Evolutionary conservation across 1,140 invertebrate species (phyloP).

Genomic region (Sitodiplosis mosellana): DNA sequence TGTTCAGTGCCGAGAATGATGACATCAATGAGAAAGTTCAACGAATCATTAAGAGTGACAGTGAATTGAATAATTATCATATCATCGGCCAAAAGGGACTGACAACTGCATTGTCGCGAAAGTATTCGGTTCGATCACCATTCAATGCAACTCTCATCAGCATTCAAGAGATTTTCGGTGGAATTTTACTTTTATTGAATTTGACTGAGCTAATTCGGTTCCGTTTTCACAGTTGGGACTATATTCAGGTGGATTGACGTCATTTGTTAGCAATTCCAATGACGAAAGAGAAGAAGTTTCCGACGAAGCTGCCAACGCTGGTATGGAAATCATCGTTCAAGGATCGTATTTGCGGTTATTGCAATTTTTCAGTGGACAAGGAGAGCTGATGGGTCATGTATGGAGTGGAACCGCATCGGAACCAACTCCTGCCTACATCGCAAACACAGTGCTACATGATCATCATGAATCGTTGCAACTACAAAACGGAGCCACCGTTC

Average conservation of each 20-base stretch:
- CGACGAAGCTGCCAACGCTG: slow-evolving; percentile 48
- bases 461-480: slow-evolving; percentile 48
- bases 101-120: slow-evolving; percentile 47
- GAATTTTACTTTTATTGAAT: slow-evolving; percentile 30
- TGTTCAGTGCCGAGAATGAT: slow-evolving; percentile 32
- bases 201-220: background rate
- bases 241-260: slow-evolving; percentile 58
- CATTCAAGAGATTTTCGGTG: slow-evolving; percentile 53
- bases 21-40: slow-evolving; percentile 27
- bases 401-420: slow-evolving; percentile 73
- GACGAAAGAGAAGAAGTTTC: slow-evolving; percentile 29
- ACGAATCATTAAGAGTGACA: slow-evolving; percentile 22
- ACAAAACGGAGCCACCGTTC: slow-evolving; percentile 51
- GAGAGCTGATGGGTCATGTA: slow-evolving; percentile 75
- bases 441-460: slow-evolving; percentile 53
- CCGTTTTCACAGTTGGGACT: slow-evolving; percentile 43
- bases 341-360: slow-evolving; percentile 64
- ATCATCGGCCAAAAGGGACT: slow-evolving; percentile 43
- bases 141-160: slow-evolving; percentile 52
- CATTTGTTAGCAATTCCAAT: slow-evolving; percentile 31
- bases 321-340: slow-evolving; percentile 64
- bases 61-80: slow-evolving; percentile 44
- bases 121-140: slow-evolving; percentile 33
- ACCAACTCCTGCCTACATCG: slow-evolving; percentile 62
- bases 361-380: slow-evolving; percentile 66